Base-by-base conservation (phyloP, 2,113 vertebrate species). In the Cisticola juncidis region DNA sequence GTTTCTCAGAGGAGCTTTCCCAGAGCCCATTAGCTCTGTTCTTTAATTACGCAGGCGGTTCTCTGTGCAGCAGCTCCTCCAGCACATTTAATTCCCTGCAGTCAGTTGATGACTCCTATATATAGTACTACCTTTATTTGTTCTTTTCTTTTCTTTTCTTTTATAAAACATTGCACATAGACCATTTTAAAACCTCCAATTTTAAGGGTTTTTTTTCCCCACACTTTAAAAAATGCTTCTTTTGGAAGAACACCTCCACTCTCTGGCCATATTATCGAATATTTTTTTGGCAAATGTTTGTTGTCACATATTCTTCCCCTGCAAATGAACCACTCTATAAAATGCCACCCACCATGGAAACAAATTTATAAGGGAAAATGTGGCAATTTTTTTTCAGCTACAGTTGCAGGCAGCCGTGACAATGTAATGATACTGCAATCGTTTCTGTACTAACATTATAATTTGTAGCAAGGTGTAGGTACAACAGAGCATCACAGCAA, bases 401-500 rank as follows among this genome's bases (percentile, higher is more conserved):
- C 47, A 62, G 57, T 23, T 38, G 36, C 38, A 33, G 29, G 50
- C 25, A 9, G 54, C 31, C 51, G 50, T 88, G 74, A 66, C 71
- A 85, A 62, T 73, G 74, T 73, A 94, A 85, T 85, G 81, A 93
- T 90, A 85, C 74, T 77, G 68, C 68, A 93, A 40, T 62, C 78
- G 68, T 56, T n/a, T 86, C 87, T 91, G 35, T 23, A 62, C 62
- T 66, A 93, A 90, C 54, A 62, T 33, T 90, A 40, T 80, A 91
- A 95, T 93, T 97, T 94, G 47, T 47, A 86, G 58, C 42, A 72
- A 66, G 68, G 54, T 87, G 50, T 65, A 85, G 81, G 81, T 61
- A 94, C 85, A 94, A 96, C 90, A 96, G 42, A 94, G 12, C 38
- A 80, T 82, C 36, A 15, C 62, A 81, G 71, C 81, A 83, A 95